Base-by-base conservation (phyloP, 2,113 vertebrate species). In the Thunnus thynnus region DNA sequence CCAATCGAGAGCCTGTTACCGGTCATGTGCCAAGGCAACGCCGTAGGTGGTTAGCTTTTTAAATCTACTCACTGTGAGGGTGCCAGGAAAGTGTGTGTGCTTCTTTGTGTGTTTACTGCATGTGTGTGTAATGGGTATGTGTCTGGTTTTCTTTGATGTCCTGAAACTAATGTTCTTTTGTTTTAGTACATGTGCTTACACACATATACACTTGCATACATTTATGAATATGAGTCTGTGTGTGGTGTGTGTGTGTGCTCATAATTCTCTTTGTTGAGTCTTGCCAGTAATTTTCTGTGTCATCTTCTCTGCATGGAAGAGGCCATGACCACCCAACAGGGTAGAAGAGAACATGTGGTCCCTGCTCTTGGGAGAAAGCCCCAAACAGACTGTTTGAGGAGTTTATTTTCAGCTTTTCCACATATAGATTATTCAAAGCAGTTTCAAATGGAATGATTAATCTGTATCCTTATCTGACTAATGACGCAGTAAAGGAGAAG, bases 1-100 rank as follows among this genome's bases (percentile, higher is more conserved):
- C 84, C 86, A 88, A 84, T 66, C n/a, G 22, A 80, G 63, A 77
- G 55, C 48, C 32, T 79, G 76, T 70, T 85, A 74, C 12, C 55
- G 22, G 63, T 87, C 75, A 82, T 83, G 74, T 74, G 75, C 78
- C 85, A 83, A 87, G 55, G 64, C 76, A 72, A 64, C 80, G 41
- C 79, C 85, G 80, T 75, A 71, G 84, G 84, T 78, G 70, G 83
- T 78, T 88, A 71, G 69, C 66, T 76, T 83, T 66, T 86, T 72
- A 81, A 76, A 86, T 46, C 47, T 64, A n/a, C 50, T 66, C 57
- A 76, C 68, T 73, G 66, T 58, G 50, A 75, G 68, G 18, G 54
- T 56, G 83, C 62, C 76, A 70, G 32, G 20, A 61, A 54, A 51
- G 50, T 47, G 52, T 57, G 25, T 57, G 25, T 57, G 44, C 69